phyloP scores from a whole-genome alignment of 2,797 vertebrate species.

The Mycteria americana region DNA sequence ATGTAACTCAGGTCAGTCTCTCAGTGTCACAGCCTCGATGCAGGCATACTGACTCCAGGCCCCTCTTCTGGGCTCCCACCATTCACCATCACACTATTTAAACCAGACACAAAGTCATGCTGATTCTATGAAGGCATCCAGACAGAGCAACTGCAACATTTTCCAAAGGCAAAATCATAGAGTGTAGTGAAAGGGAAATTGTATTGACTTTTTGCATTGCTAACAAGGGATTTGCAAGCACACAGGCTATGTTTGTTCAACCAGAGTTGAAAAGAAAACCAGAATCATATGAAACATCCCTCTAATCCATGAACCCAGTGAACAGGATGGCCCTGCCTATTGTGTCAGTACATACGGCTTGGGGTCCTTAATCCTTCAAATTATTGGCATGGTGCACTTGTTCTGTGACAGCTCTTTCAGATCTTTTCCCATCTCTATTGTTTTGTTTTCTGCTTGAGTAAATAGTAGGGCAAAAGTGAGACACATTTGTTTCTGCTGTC shows the following conservation, averaged over 20 bases:
- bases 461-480: slow-evolving; percentile 20
- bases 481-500: slow-evolving; percentile 32
- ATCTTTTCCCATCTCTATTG: slow-evolving; percentile 33
- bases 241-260: slow-evolving; percentile 53
- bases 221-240: slow-evolving; percentile 55
- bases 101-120: slow-evolving; percentile 46
- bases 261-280: slow-evolving; percentile 54
- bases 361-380: slow-evolving; percentile 66
- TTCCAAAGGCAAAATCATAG: slow-evolving; percentile 48
- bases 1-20: not conserved
- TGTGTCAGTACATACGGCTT: slow-evolving; percentile 36
- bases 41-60: not conserved
- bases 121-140: slow-evolving; percentile 50
- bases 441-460: slow-evolving; percentile 56
- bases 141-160: slow-evolving; percentile 47
- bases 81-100: not conserved
- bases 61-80: not conserved
- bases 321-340: slow-evolving; percentile 45
- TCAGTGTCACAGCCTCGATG: not conserved
- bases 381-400: slow-evolving; percentile 61
- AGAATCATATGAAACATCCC: slow-evolving; percentile 61
- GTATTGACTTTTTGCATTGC: slow-evolving; percentile 32
- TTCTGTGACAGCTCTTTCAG: slow-evolving; percentile 58
- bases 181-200: slow-evolving; percentile 41
- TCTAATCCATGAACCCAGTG: slow-evolving; percentile 58